Conservation (phyloP, 2,113 vertebrate species). For the Lathamus discolor region DNA sequence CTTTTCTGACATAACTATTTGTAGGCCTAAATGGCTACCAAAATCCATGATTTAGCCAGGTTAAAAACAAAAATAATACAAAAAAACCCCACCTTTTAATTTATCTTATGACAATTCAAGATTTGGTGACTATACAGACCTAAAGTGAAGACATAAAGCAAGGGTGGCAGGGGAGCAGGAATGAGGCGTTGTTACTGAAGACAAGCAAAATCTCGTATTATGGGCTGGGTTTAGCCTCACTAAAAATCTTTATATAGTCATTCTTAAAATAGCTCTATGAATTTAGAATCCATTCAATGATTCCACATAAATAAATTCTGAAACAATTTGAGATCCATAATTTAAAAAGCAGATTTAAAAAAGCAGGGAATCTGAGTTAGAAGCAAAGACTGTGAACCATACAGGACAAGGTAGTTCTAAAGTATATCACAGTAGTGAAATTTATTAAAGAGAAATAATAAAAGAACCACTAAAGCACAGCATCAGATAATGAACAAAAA, state of each 20-base stretch:
- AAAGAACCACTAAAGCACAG: neutral
- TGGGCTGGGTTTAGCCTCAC: neutral
- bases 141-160: neutral
- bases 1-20: neutral
- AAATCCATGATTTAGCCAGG: neutral
- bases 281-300: neutral
- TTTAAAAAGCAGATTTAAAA: neutral
- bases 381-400: neutral
- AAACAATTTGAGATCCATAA: neutral
- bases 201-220: neutral
- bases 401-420: rapidly evolving
- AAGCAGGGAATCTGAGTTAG: neutral
- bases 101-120: neutral
- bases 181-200: neutral
- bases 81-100: neutral
- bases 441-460: neutral
- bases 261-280: neutral
- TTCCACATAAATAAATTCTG: neutral
- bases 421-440: neutral
- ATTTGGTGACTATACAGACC: neutral
- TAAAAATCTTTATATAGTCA: neutral
- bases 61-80: neutral
- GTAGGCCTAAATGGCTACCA: neutral
- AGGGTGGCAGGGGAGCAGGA: neutral
- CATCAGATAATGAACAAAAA: neutral